Evolutionary conservation across 2,888 invertebrate genomes (phyloP).

Genomic region (Julus scandinavius): DNA sequence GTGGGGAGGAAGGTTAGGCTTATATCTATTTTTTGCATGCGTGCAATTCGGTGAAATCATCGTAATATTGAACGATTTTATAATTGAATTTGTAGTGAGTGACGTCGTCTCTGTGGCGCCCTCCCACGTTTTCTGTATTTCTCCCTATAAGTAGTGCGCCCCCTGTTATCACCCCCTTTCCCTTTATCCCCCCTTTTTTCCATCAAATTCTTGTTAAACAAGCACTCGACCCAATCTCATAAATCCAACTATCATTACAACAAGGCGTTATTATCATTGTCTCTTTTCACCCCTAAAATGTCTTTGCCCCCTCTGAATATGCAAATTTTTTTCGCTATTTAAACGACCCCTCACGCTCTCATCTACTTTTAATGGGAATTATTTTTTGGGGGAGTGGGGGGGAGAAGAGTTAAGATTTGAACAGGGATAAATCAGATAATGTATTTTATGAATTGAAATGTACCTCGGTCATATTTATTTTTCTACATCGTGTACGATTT

Average conservation of each 20-base stretch:
- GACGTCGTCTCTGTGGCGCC: conserved; percentile 41
- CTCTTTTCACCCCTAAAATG: conserved; percentile 47
- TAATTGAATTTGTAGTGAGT: conserved; percentile 44
- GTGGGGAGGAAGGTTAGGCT: not conserved
- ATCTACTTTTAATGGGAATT: conserved; percentile 41
- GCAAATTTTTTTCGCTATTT: conserved; percentile 30
- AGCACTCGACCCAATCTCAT: conserved; percentile 49
- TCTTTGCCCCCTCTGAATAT: conserved; percentile 48
- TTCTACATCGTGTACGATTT: not conserved
- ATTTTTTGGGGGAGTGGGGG: not conserved
- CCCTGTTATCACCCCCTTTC: not conserved
- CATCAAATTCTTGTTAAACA: conserved; percentile 50
- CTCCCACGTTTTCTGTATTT: not conserved
- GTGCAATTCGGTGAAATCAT: conserved; percentile 38
- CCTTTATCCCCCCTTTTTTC: conserved; percentile 26
- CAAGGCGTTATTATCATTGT: conserved; percentile 47
- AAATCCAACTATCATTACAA: conserved; percentile 52
- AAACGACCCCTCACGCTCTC: conserved; percentile 6
- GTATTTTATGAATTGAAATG: conserved; percentile 13
- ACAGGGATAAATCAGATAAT: conserved; percentile 37
- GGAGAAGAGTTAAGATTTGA: not conserved
- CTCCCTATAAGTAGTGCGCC: not conserved
- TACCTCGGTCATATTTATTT: conserved; percentile 23
- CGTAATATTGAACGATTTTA: conserved; percentile 46
- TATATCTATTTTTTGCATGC: conserved; percentile 36